Evolutionary conservation across 2,888 invertebrate species (phyloP), one percentile per base, ranked within the genome.

Genomic region (Eupithecia abbreviata): DNA sequence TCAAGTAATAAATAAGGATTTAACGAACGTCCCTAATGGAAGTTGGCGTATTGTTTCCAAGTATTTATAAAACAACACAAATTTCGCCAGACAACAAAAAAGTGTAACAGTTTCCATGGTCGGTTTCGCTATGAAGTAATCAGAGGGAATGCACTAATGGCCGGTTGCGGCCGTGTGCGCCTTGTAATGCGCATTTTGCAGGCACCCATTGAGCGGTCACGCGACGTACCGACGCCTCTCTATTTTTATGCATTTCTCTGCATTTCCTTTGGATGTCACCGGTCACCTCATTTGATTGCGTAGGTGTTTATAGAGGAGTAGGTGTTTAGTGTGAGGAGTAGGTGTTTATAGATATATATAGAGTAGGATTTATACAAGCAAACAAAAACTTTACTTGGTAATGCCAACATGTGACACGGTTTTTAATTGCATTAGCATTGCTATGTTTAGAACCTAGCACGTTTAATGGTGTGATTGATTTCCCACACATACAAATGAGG

Each of bases 131-230:
- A 89, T 93, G 91, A 90, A 90, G 92, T 93, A 93, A 93, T 94
- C 90, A 88, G 86, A 87, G 91, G 89, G 92, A 91, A 93, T 94
- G 93, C 91, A 91, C 90, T 93, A 93, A 93, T 93, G 90, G 90
- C 85, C 87, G 90, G 90, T 92, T 93, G 92, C 92, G 90, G 84
- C 87, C 87, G 89, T 90, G 84, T 84, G 81, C 89, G 88, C 88
- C 91, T 89, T 91, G 90, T 92, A 93, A 93, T 93, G 89, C 90
- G 91, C 92, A 93, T 94, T 93, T 94, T 93, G 90, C 90, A 88
- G 87, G 87, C 90, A 87, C 85, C 86, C 89, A 90, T 88, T 86
- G 87, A 86, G 84, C 86, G 89, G 90, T 92, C 93, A 94, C 93
- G 93, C 94, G 90, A 93, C 84, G 84, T 79, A 79, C 79, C 68